These are phyloP conservation scores for Drosophila lini DNA, from an alignment of 1,140 invertebrate genomes.

Conservation along the genomic window DNA sequence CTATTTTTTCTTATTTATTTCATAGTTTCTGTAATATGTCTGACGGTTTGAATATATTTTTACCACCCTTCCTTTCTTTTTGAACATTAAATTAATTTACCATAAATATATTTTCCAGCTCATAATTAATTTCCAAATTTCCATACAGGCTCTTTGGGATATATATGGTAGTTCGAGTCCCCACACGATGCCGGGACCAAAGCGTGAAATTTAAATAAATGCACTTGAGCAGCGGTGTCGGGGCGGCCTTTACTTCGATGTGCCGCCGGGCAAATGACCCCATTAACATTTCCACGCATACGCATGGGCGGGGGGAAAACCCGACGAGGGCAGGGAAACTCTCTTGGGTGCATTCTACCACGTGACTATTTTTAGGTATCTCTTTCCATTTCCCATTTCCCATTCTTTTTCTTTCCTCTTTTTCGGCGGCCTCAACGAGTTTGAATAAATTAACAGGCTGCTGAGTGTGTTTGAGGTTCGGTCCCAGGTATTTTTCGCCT, in stretches of 20 bases:
- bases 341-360: slow-evolving; percentile 57
- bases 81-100: slow-evolving; percentile 10
- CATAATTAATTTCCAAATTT: slow-evolving; percentile 19
- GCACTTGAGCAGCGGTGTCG: slow-evolving; percentile 45
- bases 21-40: not conserved
- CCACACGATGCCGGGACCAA: slow-evolving; percentile 32
- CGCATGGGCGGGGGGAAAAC: slow-evolving; percentile 7
- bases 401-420: slow-evolving; percentile 2
- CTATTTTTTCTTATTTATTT: not conserved
- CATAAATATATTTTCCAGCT: not conserved
- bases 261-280: slow-evolving; percentile 69
- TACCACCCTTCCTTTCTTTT: not conserved
- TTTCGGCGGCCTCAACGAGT: slow-evolving; percentile 47
- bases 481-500: slow-evolving; percentile 45
- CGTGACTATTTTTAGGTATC: slow-evolving; percentile 53
- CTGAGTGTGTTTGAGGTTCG: slow-evolving; percentile 13
- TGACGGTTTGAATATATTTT: not conserved
- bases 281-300: slow-evolving; percentile 70
- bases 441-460: slow-evolving; percentile 71
- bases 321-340: slow-evolving; percentile 19
- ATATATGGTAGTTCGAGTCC: not conserved
- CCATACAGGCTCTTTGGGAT: slow-evolving; percentile 18
- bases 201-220: slow-evolving; percentile 60
- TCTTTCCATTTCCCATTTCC: slow-evolving; percentile 24
- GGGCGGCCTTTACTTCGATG: slow-evolving; percentile 25